These are phyloP conservation scores for Habroteleia sp. DNA, from an alignment of 2,888 invertebrate genomes.

Conservation along the genomic window DNA sequence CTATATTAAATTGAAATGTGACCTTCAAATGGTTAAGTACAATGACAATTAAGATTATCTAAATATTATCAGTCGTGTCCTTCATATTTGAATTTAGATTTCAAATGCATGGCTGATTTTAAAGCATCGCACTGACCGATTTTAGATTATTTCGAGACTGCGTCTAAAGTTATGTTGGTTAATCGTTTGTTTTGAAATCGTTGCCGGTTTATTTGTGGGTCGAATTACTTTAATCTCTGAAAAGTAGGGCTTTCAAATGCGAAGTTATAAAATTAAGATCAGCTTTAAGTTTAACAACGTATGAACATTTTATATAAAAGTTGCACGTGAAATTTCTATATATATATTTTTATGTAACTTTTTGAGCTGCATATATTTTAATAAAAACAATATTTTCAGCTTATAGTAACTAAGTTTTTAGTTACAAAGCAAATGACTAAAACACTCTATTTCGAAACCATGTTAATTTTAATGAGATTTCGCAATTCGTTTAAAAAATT, in stretches of 20 bases:
- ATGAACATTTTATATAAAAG: too few species aligned
- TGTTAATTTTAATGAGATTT: too few species aligned
- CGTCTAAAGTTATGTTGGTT: conserved; percentile 49
- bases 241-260: conserved; percentile 40
- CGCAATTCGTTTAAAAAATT: too few species aligned
- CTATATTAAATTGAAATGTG: neutral
- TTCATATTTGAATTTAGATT: conserved; percentile 32
- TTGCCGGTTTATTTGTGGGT: conserved; percentile 46
- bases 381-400: too few species aligned
- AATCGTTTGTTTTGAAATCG: conserved; percentile 55
- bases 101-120: conserved; percentile 33
- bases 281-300: neutral
- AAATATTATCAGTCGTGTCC: conserved; percentile 32
- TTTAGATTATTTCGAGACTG: conserved; percentile 52
- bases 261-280: conserved; percentile 3
- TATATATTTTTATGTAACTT: too few species aligned
- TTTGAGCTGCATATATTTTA: too few species aligned
- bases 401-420: too few species aligned
- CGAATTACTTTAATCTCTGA: conserved; percentile 37
- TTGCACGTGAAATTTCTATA: too few species aligned
- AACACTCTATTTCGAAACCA: too few species aligned
- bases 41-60: conserved; percentile 31
- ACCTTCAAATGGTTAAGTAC: neutral
- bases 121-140: conserved; percentile 34
- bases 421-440: too few species aligned